phyloP scores from a whole-genome alignment of 2,888 invertebrate genomes.

The Rhingia campestris region DNA sequence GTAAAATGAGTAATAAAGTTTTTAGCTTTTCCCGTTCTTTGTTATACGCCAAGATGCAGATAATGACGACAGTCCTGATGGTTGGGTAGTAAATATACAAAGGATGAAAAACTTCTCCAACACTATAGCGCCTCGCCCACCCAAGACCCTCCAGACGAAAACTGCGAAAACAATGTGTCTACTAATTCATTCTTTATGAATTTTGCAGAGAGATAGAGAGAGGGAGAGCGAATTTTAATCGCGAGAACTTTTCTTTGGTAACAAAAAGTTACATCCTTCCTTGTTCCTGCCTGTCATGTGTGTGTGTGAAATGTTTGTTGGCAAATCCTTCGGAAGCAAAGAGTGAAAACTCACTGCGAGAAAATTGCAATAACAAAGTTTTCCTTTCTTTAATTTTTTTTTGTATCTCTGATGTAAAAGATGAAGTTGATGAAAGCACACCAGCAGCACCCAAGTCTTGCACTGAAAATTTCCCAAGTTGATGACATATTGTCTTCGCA shows the following conservation, averaged over 20 bases:
- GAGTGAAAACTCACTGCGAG: conserved; percentile 54
- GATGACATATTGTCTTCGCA: conserved; percentile 68
- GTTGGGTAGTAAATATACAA: not conserved
- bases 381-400: not conserved
- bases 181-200: conserved; percentile 63
- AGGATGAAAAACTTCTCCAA: conserved; percentile 5
- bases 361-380: conserved; percentile 63
- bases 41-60: conserved; percentile 50
- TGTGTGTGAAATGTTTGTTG: conserved; percentile 23
- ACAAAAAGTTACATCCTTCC: conserved; percentile 6
- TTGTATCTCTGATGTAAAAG: conserved; percentile 7
- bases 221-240: conserved; percentile 47
- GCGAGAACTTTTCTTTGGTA: conserved; percentile 1
- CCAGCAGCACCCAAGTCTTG: not conserved
- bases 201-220: conserved; percentile 23
- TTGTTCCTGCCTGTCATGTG: not conserved
- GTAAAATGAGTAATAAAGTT: conserved; percentile 70
- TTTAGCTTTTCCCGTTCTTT: conserved; percentile 39
- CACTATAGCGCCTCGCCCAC: not conserved
- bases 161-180: conserved; percentile 66
- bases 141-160: not conserved
- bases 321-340: conserved; percentile 34
- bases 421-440: conserved; percentile 60
- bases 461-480: conserved; percentile 41
- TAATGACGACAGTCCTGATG: conserved; percentile 24